Conservation (phyloP, 2,113 vertebrate genomes). For the Pseudorectes ferrugineus region DNA sequence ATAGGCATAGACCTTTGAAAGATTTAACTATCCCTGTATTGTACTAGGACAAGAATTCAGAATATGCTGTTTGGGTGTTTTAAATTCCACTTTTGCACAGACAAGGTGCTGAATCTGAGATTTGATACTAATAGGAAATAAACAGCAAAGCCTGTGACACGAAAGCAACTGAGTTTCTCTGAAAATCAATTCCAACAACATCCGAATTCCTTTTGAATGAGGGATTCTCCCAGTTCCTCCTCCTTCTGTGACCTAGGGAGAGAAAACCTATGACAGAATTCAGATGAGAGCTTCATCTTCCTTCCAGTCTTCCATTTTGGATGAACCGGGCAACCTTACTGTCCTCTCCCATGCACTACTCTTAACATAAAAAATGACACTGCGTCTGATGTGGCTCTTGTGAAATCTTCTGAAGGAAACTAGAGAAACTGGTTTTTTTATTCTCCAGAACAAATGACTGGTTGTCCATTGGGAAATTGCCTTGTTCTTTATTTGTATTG, state of each 20-base stretch:
- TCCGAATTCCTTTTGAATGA: not conserved
- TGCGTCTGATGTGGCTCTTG: not conserved
- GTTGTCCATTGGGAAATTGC: not conserved
- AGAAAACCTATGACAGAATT: not conserved
- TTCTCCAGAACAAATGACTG: rapidly evolving
- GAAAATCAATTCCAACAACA: not conserved
- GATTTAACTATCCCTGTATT: not conserved
- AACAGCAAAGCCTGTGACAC: not conserved
- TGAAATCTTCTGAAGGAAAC: not conserved
- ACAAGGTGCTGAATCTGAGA: not conserved
- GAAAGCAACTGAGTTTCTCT: not conserved
- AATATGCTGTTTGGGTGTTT: not conserved
- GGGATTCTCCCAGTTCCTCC: not conserved
- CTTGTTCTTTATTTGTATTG: not conserved
- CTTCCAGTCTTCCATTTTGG: not conserved
- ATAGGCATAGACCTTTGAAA: not conserved
- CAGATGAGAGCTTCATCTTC: not conserved
- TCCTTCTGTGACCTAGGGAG: not conserved
- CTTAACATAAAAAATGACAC: not conserved
- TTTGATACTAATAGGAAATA: not conserved
- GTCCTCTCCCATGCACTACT: not conserved
- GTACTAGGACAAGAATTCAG: not conserved
- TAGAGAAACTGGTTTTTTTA: not conserved
- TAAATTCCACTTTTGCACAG: not conserved
- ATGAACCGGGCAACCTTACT: not conserved